phyloP scores from a whole-genome alignment of 2,888 invertebrate genomes.

The Entomobrya proxima region DNA sequence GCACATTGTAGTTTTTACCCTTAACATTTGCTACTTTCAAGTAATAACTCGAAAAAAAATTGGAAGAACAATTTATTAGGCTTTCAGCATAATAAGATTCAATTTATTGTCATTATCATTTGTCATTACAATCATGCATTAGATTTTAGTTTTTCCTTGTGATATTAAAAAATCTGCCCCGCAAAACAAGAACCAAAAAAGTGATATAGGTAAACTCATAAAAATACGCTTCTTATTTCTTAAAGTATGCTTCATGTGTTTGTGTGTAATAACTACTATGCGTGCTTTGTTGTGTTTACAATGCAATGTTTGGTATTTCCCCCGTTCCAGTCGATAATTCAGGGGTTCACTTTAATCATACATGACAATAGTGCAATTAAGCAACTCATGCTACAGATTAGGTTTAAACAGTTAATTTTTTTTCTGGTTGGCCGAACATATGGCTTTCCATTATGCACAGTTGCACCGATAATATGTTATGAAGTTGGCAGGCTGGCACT shows the following conservation, averaged over 20 bases:
- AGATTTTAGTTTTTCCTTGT: background rate
- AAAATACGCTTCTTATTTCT: too few relatives aligned
- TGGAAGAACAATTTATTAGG: too few relatives aligned
- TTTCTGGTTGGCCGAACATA: constrained; percentile 47
- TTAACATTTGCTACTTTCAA: background rate
- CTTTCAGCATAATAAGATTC: too few relatives aligned
- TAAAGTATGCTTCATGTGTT: too few relatives aligned
- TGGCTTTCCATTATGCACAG: constrained; percentile 45
- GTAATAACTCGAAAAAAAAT: too few relatives aligned
- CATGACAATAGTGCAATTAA: constrained; percentile 62
- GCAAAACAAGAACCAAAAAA: too few relatives aligned
- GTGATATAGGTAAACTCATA: too few relatives aligned
- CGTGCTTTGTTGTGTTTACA: constrained; percentile 40
- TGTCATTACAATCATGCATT: background rate
- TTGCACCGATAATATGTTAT: constrained; percentile 39
- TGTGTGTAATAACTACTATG: background rate
- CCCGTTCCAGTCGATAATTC: constrained; percentile 63
- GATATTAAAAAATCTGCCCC: too few relatives aligned
- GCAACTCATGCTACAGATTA: constrained; percentile 39
- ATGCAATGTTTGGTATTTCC: background rate
- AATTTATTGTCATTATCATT: too few relatives aligned
- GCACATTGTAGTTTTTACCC: background rate
- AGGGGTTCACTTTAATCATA: constrained; percentile 65
- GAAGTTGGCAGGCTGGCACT: constrained; percentile 52
- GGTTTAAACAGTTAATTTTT: constrained; percentile 44